Evolutionary conservation across 2,113 vertebrate genomes (phyloP), one percentile per base, ranked within the genome.

Genomic region (Indri indri): DNA sequence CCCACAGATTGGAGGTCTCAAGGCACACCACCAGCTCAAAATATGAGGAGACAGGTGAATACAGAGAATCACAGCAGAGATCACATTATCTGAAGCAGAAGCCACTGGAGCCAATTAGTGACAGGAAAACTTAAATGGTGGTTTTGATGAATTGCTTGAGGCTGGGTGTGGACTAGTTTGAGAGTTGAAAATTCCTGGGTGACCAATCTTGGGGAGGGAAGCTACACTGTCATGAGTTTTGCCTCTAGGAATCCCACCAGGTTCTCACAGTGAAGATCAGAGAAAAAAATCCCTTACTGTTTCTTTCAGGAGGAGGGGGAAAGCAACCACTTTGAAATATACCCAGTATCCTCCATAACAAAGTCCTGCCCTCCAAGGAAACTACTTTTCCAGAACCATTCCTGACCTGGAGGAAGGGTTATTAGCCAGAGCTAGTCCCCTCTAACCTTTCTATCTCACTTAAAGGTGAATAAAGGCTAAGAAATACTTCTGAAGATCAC

Each of bases 81-180:
- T 82, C 16, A 81, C 34, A 52, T 70, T 88, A 90, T 57, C 37
- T 34, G 54, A 96, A 37, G 40, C 47, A 91, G 59, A 83, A 88
- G 59, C 14, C 22, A 34, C 42, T 88, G 83, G 68, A 68, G 52
- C 76, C 70, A 82, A 83, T 88, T 77, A 77, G 79, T 74, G 42
- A 42, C 45, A 88, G 50, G 30, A 83, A 77, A 57, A 37, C 18
- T 76, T 82, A 91, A 82, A 61, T 7, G 71, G 42, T 79, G 42
- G 6, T 63, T 90, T 79, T 90, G 71, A 83, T 79, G 63, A 79
- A 90, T 91, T 94, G n/a, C 68, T 88, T 76, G 30, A 88, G 88
- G 50, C 50, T 94, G 20, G 18, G 57, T 68, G 10, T 61, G 18
- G 30, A 59, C 34, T 76, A 87, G 27, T 8, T 66, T 76, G 59